These are phyloP conservation scores for Triops longicaudatus DNA, from an alignment of 1,140 invertebrate species.

Conservation along the genomic window DNA sequence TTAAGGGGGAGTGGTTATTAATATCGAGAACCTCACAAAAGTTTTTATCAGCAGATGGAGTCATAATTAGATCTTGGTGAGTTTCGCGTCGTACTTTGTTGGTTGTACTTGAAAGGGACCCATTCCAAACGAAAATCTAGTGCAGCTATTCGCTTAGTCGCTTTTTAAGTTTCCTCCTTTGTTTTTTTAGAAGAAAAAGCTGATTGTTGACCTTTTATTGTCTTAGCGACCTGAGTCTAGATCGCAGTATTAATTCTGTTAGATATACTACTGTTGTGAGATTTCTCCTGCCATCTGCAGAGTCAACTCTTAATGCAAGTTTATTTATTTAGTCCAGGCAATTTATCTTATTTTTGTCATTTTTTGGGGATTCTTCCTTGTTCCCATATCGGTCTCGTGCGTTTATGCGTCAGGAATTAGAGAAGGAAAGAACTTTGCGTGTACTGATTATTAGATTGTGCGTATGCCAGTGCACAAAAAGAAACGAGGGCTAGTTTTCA, in stretches of 20 bases:
- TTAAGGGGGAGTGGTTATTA: no score
- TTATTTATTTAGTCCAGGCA: not conserved
- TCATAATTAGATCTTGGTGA: no score
- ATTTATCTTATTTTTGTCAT: not conserved
- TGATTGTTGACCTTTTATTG: not conserved
- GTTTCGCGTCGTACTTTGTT: no score
- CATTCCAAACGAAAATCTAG: not conserved
- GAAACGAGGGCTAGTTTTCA: not conserved
- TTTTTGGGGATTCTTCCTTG: not conserved
- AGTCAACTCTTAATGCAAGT: not conserved
- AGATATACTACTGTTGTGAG: not conserved
- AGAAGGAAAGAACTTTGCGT: not conserved
- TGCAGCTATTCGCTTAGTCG: not conserved
- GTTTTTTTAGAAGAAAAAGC: not conserved
- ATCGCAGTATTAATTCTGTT: not conserved
- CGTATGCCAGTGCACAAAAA: slow-evolving; percentile 1
- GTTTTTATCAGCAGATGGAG: no score
- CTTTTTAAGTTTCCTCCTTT: not conserved
- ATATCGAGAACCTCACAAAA: no score
- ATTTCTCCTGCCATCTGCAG: not conserved
- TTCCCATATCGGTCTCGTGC: slow-evolving; percentile 4
- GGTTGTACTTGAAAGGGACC: not conserved
- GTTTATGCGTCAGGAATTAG: not conserved
- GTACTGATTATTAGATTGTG: not conserved
- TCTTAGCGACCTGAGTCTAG: not conserved